Percentiles rank a stretch among this genome's conserved stretches.
phyloP scores from a whole-genome alignment of 53 echinoderm and acorn worm species.

The Arbacia lixula region DNA sequence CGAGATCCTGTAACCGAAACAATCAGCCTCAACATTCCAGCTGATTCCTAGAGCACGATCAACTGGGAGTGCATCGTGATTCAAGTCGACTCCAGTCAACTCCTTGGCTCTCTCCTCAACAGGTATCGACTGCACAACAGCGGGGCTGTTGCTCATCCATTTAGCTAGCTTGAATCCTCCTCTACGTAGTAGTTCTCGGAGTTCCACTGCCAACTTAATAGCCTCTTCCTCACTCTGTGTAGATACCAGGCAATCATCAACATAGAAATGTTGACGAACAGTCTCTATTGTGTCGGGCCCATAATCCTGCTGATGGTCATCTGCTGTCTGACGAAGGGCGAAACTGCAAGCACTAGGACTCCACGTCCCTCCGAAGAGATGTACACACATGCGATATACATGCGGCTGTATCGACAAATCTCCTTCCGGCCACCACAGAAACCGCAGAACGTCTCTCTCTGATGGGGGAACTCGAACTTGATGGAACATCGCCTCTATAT shows the following conservation, averaged over 20 bases:
- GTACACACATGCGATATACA: conserved; percentile 60
- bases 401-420: conserved; percentile 47
- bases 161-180: conserved; percentile 69
- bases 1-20: conserved; percentile 45
- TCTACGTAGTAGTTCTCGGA: conserved; percentile 42
- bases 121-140: conserved; percentile 47
- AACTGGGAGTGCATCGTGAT: conserved; percentile 41
- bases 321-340: conserved; percentile 62
- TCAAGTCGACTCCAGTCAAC: conserved; percentile 29
- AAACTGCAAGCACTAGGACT: conserved; percentile 58
- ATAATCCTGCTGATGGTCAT: conserved; percentile 44
- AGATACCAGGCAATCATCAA: conserved; percentile 77
- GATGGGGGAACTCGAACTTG: conserved; percentile 66
- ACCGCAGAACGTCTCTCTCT: conserved; percentile 57
- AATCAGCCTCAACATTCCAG: conserved; percentile 32
- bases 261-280: conserved; percentile 68
- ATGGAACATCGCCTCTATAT: conserved; percentile 70
- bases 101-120: conserved; percentile 53
- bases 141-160: conserved; percentile 63
- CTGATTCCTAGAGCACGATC: conserved; percentile 39
- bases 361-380: conserved; percentile 60
- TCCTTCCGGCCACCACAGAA: conserved; percentile 65
- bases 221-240: conserved; percentile 56
- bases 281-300: conserved; percentile 43
- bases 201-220: conserved; percentile 28